These are phyloP conservation scores for Toxotes chatareus DNA, from an alignment of 2,113 vertebrate species.

Conservation along the genomic window DNA sequence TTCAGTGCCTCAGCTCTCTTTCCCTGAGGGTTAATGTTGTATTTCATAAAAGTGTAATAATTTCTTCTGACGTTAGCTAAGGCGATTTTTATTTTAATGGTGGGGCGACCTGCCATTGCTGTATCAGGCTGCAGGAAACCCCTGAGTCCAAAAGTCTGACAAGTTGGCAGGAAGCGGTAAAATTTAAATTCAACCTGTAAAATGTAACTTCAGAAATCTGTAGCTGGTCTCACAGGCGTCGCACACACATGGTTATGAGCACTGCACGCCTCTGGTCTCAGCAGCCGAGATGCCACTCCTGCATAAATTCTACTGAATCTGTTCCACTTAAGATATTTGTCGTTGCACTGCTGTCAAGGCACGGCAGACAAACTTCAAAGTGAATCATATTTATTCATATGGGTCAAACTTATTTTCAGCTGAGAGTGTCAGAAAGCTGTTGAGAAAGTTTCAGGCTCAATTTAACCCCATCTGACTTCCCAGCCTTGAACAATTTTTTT, in stretches of 20 bases:
- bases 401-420: constrained; percentile 56
- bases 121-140: background rate
- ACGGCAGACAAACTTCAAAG: constrained; percentile 65
- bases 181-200: constrained; percentile 18
- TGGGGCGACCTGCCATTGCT: background rate
- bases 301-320: constrained; percentile 30
- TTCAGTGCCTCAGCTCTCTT: background rate
- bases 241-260: background rate
- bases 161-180: background rate
- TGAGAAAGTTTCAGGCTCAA: constrained; percentile 38
- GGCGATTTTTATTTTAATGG: background rate
- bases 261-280: constrained; percentile 22
- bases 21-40: background rate
- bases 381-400: constrained; percentile 56
- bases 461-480: constrained; percentile 39
- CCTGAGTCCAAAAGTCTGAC: background rate
- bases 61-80: background rate
- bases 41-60: background rate
- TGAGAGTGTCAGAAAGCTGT: constrained; percentile 38
- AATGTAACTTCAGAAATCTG: background rate
- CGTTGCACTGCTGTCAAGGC: constrained; percentile 22
- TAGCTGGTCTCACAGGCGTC: constrained; percentile 5
- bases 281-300: constrained; percentile 21
- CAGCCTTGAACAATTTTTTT: background rate
- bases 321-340: constrained; percentile 45